Evolutionary conservation across 2,888 invertebrate species (phyloP), one percentile per base, ranked within the genome.

Genomic region (Drosophila ustulata): DNA sequence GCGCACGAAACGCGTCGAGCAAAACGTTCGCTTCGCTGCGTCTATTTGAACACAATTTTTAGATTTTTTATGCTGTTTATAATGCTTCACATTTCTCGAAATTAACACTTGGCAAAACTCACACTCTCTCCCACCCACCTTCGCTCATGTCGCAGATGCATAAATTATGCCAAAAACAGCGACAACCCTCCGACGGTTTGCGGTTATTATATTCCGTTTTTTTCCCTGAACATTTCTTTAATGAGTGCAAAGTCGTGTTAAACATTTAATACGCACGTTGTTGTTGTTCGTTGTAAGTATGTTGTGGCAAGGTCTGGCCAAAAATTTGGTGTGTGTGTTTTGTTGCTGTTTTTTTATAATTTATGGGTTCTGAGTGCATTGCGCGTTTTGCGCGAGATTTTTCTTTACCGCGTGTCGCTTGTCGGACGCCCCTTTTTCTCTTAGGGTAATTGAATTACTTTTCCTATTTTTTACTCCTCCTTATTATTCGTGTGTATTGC

Each of bases 231-330:
- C 65, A 37, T 58, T 13, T 49, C 66, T 71, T 65, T 89, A 85
- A 88, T 89, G 88, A 85, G 89, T 88, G 75, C 89, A 88, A 86
- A 86, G 74, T 88, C 83, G 83, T 86, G 85, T 86, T 88, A 66
- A 82, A 78, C 85, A 85, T 89, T 89, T 82, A 88, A 85, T 82
- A 70, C 80, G 88, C 83, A 88, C 85, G 80, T 74, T 73, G 66
- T 49, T 73, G 62, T 28, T 63, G 70, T 57, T 41, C 39, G 52
- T 71, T 72, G 64, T 58, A 34, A 11, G 11, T 58, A 34, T 11
- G 11, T 4, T 37, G n/a, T 30, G 50, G 50, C 49, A 34, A 66
- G 66, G 68, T 67, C 51, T 63, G 63, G 39, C 51, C 53, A 46
- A 41, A 45, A 65, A 45, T 53, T 26, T 18, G 39, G 2, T 43